phyloP scores from a whole-genome alignment of 2,113 vertebrate genomes.

The Amblyopsis rosae region DNA sequence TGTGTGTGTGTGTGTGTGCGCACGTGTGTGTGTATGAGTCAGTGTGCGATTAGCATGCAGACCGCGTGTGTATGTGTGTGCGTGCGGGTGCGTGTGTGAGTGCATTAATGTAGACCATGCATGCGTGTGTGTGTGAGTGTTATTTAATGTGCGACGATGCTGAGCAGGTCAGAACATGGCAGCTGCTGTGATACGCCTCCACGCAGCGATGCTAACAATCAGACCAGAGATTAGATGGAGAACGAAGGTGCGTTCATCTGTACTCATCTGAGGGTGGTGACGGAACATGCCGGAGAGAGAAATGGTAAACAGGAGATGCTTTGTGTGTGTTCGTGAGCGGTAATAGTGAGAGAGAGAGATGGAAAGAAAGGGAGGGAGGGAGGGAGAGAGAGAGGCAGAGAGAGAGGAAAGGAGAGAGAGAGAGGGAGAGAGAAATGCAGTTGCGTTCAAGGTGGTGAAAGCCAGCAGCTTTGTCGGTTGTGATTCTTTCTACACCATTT shows the following conservation, averaged over 20 bases:
- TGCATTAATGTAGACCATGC: too few species aligned
- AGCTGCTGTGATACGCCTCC: neutral
- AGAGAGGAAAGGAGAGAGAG: neutral
- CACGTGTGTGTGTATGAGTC: too few species aligned
- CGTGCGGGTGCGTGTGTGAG: too few species aligned
- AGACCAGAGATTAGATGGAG: conserved; percentile 24
- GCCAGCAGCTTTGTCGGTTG: too few species aligned
- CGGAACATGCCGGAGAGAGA: neutral
- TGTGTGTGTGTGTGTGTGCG: too few species aligned
- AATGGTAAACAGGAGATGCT: neutral
- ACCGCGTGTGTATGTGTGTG: too few species aligned
- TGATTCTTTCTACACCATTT: too few species aligned
- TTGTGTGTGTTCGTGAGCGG: conserved; percentile 46
- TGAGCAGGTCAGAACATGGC: neutral
- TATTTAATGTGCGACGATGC: conserved; percentile 1
- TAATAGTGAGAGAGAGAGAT: neutral
- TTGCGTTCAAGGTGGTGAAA: too few species aligned
- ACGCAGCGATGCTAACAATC: conserved; percentile 43
- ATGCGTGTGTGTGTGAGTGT: neutral
- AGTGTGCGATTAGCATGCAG: too few species aligned
- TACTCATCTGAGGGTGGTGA: neutral
- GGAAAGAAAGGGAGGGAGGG: neutral
- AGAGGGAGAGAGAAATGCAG: too few species aligned
- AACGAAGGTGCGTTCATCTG: neutral
- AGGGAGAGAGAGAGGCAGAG: neutral